Percentiles rank a stretch among this genome's conserved stretches.
phyloP scores from a whole-genome alignment of 2,797 vertebrate species.

The Avahi laniger region DNA sequence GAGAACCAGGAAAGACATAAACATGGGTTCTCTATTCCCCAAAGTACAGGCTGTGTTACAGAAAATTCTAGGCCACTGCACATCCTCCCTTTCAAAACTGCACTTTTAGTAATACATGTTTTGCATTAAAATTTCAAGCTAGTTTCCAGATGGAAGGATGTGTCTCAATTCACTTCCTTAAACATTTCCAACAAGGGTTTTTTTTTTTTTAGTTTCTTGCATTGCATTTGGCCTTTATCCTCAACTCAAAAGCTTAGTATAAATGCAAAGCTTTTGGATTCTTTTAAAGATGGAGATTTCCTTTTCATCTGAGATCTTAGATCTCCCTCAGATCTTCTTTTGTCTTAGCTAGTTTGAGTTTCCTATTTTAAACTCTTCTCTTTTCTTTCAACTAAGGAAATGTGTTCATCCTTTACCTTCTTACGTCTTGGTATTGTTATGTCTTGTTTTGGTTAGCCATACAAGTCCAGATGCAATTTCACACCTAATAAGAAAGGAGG shows the following conservation, averaged over 20 bases:
- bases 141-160: not conserved
- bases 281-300: not conserved
- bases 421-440: not conserved
- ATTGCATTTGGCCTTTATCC: not conserved
- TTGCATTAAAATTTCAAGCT: constrained; percentile 36
- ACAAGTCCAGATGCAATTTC: not conserved
- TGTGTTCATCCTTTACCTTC: not conserved
- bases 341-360: not conserved
- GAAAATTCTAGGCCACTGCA: not conserved
- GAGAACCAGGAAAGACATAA: not conserved
- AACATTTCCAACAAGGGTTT: not conserved
- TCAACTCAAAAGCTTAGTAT: not conserved
- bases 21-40: not conserved
- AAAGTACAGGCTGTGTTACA: not conserved
- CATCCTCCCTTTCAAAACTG: not conserved
- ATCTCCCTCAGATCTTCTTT: not conserved
- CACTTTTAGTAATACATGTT: not conserved
- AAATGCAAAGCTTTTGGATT: not conserved
- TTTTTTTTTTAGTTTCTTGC: not conserved
- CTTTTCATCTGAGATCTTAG: not conserved
- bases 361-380: not conserved
- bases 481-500: not conserved
- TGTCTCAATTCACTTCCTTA: not conserved
- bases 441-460: not conserved
- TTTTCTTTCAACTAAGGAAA: not conserved